These are phyloP conservation scores for Myrmecobius fasciatus DNA, from an alignment of 2,113 vertebrate genomes.

Conservation along the genomic window DNA sequence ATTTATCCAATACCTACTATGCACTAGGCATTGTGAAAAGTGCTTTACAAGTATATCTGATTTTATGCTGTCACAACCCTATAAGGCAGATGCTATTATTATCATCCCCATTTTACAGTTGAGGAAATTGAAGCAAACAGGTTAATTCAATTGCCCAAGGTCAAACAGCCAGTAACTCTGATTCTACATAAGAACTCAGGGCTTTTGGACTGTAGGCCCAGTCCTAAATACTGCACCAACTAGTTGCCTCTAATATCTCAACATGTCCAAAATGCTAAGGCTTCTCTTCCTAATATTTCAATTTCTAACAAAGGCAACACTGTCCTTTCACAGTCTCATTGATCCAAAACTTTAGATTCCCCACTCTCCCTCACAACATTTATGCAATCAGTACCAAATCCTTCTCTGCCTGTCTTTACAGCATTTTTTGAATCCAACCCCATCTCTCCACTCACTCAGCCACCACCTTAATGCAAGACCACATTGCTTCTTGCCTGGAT, in stretches of 20 bases:
- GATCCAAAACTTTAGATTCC: not conserved
- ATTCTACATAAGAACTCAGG: not conserved
- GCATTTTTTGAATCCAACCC: not conserved
- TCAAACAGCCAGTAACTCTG: not conserved
- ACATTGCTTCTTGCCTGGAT: not conserved
- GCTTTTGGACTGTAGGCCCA: not conserved
- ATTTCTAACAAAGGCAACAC: not conserved
- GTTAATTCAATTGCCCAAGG: not conserved
- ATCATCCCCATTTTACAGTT: not conserved
- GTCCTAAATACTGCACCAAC: not conserved
- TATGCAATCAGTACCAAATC: not conserved
- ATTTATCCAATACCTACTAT: not conserved
- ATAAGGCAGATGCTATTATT: not conserved
- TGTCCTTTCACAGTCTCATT: not conserved
- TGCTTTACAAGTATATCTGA: not conserved
- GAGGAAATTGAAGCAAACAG: not conserved
- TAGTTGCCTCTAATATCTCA: not conserved
- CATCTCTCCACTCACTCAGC: not conserved
- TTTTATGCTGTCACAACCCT: not conserved
- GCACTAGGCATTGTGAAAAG: not conserved
- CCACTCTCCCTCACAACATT: not conserved
- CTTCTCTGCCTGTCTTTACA: not conserved
- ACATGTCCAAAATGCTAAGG: constrained; percentile 5
- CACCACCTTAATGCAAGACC: not conserved
- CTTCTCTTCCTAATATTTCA: not conserved